A percentile compares a stretch with the other conserved stretches of the same genome.
These are phyloP conservation scores for Anarhynchus alexandrinus DNA, from an alignment of 2,113 vertebrate genomes.

Conservation along the genomic window DNA sequence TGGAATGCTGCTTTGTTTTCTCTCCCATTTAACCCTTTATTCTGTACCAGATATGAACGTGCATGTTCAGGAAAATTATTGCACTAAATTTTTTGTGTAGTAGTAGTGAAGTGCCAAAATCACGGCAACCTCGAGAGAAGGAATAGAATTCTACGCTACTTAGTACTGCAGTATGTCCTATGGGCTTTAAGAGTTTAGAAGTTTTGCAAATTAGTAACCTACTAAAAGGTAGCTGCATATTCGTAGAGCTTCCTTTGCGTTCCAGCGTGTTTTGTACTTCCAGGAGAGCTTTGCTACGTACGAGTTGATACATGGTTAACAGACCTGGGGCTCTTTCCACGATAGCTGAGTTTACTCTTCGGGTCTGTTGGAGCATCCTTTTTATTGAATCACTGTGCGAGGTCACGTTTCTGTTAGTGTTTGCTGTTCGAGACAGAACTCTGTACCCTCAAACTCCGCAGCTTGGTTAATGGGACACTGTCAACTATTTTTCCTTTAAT, in stretches of 20 bases:
- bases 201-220: conserved; percentile 64
- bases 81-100: conserved; percentile 65
- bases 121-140: conserved; percentile 63
- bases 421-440: conserved; percentile 40
- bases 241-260: conserved; percentile 69
- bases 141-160: conserved; percentile 63
- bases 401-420: conserved; percentile 42
- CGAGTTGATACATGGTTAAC: neutral
- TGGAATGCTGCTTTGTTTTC: conserved; percentile 71
- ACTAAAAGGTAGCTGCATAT: conserved; percentile 67
- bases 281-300: conserved; percentile 63
- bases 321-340: neutral
- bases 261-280: conserved; percentile 67
- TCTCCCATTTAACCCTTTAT: conserved; percentile 40
- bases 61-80: conserved; percentile 67
- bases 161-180: conserved; percentile 70
- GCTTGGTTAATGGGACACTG: conserved; percentile 53
- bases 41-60: conserved; percentile 64
- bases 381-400: conserved; percentile 62
- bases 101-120: conserved; percentile 71
- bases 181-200: conserved; percentile 67
- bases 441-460: conserved; percentile 31
- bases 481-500: conserved; percentile 53
- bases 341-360: neutral
- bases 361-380: conserved; percentile 47